A percentile compares a stretch with the other conserved stretches of the same genome.
Evolutionary conservation across 2,113 vertebrate species (phyloP).

Genomic region (Chiloscyllium plagiosum): DNA sequence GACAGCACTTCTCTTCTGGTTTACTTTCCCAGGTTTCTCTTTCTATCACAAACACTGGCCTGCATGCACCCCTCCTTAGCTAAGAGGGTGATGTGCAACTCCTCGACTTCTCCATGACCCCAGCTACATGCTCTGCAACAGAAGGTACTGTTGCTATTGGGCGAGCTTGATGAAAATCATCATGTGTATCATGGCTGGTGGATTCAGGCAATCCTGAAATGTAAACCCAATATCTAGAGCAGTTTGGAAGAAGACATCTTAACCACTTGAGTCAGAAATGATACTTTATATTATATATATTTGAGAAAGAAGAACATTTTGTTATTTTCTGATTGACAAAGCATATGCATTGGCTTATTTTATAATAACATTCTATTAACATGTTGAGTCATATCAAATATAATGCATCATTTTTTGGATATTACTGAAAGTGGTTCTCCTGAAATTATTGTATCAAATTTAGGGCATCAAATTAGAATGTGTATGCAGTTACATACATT

Average conservation of each 20-base stretch:
- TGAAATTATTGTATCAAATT: background rate
- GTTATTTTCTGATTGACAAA: background rate
- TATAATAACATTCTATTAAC: background rate
- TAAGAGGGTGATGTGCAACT: background rate
- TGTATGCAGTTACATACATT: background rate
- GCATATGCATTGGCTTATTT: background rate
- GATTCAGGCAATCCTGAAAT: constrained; percentile 4
- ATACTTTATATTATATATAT: background rate
- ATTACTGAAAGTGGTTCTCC: background rate
- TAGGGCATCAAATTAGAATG: background rate
- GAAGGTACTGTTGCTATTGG: background rate
- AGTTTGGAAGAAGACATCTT: background rate
- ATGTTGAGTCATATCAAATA: background rate
- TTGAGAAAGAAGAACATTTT: background rate
- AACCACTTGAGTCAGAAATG: constrained; percentile 5
- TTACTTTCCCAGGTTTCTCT: background rate
- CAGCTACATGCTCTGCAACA: background rate
- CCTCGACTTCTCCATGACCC: background rate
- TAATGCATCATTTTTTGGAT: background rate
- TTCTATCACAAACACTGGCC: background rate
- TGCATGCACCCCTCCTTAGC: background rate
- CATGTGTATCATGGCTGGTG: background rate
- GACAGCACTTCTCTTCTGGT: background rate
- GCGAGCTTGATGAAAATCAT: background rate
- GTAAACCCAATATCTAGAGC: background rate